Evolutionary conservation across 2,113 vertebrate genomes (phyloP), one percentile per base, ranked within the genome.

Genomic region (Peromyscus leucopus): DNA sequence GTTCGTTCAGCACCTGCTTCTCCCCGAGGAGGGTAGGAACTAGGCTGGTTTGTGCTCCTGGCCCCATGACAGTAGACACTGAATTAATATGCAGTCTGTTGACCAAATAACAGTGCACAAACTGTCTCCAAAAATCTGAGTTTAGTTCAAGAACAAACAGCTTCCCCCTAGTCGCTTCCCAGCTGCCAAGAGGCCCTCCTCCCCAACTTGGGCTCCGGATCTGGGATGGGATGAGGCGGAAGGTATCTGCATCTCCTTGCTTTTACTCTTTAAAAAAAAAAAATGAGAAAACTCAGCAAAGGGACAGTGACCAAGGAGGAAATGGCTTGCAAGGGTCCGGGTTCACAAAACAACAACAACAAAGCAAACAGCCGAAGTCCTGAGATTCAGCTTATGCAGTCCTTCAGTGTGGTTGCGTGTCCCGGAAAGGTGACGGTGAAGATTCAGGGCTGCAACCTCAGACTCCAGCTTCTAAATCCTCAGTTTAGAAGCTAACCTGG

Each of bases 261-360:
- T 83, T 96, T 91, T 93, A 91, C 85, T 96, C 93, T 95, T 57
- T 51, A 51, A 51, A 51, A 51, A 48, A 48, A 87, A 96, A 93
- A 97, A 90, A 65, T 96, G 94, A 89, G 80, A 87, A 96, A 36
- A 67, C 42, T 85, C 15, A 24, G 75, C 84, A 48, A 87, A 90
- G 42, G 67, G 26, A 61, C 24, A 76, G 63, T 86, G 72, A 36
- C 63, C 63, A 74, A 48, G 79, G 7, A 89, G 87, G 65, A 83
- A 89, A 48, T 31, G 31, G 28, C 55, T 91, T 57, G 26, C 4
- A 8, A 79, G 42, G 72, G 8, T 89, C 57, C 31, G 21, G 63
- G 26, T 92, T 92, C 88, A 71, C 79, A 92, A 90, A 86, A 94
- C 75, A 88, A 39, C 48, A 76, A 51, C 57, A 59, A 59, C 67